Conservation (phyloP, 2,113 vertebrate species). For the Pionites leucogaster region DNA sequence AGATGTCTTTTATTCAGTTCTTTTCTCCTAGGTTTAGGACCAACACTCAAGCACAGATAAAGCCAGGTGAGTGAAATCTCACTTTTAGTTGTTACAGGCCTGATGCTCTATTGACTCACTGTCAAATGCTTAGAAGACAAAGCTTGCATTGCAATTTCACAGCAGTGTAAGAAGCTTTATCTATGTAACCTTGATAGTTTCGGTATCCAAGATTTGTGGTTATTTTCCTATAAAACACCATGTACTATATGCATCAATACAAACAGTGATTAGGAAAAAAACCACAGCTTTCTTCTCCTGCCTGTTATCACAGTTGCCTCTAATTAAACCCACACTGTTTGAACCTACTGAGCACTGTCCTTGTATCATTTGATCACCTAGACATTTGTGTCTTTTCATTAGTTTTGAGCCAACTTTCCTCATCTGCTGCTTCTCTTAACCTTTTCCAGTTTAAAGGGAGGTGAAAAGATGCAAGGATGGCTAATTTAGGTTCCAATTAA, state of each 20-base stretch:
- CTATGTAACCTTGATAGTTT: background rate
- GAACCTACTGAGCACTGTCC: background rate
- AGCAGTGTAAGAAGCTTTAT: background rate
- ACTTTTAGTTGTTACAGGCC: background rate
- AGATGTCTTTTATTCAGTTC: background rate
- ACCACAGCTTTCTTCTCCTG: background rate
- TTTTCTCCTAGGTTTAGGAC: background rate
- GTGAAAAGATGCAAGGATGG: background rate
- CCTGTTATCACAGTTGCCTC: background rate
- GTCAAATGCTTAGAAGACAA: background rate
- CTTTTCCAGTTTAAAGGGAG: background rate
- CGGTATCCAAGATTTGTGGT: background rate
- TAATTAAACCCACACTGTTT: background rate
- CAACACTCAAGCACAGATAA: background rate
- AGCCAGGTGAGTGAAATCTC: background rate
- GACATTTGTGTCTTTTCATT: background rate
- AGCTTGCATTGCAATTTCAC: background rate
- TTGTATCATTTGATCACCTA: background rate
- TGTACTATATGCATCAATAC: background rate
- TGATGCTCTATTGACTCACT: background rate
- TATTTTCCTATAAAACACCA: background rate
- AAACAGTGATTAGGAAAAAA: background rate
- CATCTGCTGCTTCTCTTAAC: slow-evolving; percentile 2
- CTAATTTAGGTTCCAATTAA: slow-evolving; percentile 16
- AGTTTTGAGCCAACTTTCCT: background rate